phyloP scores from a whole-genome alignment of 2,797 vertebrate genomes.

The Enteromius anoplus region DNA sequence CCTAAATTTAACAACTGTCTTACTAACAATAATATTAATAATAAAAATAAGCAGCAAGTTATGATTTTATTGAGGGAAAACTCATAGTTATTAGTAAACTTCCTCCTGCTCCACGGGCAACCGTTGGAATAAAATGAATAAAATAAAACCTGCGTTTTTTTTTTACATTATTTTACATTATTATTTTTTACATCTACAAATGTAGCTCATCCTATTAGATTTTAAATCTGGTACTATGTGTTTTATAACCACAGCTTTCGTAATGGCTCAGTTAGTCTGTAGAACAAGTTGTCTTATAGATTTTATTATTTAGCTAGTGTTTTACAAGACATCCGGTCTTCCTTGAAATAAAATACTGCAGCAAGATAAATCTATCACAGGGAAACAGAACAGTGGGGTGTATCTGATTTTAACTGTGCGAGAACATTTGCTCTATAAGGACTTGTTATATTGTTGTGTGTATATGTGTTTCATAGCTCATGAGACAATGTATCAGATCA shows the following conservation, averaged over 20 bases:
- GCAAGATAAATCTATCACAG: neutral
- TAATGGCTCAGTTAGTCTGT: slow-evolving; percentile 8
- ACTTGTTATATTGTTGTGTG: neutral
- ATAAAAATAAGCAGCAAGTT: neutral
- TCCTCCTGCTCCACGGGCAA: neutral
- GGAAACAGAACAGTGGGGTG: neutral
- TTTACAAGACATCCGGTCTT: slow-evolving; percentile 7
- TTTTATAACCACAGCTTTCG: neutral
- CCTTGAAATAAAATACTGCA: slow-evolving; percentile 7
- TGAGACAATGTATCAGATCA: neutral
- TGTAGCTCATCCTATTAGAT: neutral
- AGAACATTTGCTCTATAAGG: neutral
- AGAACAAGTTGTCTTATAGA: neutral
- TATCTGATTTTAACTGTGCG: neutral
- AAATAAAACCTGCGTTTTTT: neutral
- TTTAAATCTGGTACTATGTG: neutral
- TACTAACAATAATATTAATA: neutral
- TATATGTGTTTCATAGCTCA: neutral
- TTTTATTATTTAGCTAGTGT: neutral
- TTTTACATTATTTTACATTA: neutral
- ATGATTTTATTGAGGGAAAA: neutral
- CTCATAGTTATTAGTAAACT: too few species aligned
- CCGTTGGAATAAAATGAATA: too few species aligned
- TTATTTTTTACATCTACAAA: too few species aligned
- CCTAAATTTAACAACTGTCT: neutral